Conservation (phyloP, 64 coral and sea anemone genomes). For the Montipora sp. region DNA sequence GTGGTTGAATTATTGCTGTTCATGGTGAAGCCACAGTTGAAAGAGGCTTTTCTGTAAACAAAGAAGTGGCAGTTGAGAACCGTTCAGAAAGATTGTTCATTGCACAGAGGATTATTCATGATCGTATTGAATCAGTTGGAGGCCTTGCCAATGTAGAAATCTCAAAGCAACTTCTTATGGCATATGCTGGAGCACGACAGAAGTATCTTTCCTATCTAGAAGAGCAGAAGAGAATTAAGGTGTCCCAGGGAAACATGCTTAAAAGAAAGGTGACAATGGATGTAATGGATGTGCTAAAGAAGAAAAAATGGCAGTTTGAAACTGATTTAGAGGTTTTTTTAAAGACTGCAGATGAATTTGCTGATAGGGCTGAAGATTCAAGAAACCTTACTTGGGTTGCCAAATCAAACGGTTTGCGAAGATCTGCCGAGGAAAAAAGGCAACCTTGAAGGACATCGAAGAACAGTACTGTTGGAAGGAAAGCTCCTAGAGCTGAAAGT, state of each 20-base stretch:
- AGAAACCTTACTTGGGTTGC: constrained; percentile 9
- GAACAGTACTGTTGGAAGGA: too few species aligned
- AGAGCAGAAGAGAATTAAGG: constrained; percentile 39
- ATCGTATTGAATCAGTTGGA: constrained; percentile 33
- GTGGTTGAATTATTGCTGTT: constrained; percentile 59
- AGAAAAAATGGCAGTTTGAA: constrained; percentile 19
- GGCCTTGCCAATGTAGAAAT: constrained; percentile 40
- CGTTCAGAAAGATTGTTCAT: constrained; percentile 52
- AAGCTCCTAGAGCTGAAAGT: too few species aligned
- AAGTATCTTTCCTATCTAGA: constrained; percentile 65
- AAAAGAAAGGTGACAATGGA: constrained; percentile 53
- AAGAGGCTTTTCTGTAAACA: constrained; percentile 71
- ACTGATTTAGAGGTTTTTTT: constrained; percentile 21
- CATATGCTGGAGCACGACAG: constrained; percentile 53
- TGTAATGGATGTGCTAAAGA: constrained; percentile 18
- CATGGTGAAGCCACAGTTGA: constrained; percentile 71
- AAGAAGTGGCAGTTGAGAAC: neutral
- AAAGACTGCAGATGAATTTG: constrained; percentile 31
- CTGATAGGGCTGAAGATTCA: constrained; percentile 15
- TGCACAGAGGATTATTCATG: constrained; percentile 66
- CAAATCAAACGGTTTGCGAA: neutral
- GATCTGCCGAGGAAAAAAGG: too few species aligned
- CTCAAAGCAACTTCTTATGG: constrained; percentile 58
- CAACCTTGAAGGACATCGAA: too few species aligned
- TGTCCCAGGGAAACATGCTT: constrained; percentile 20